These are phyloP conservation scores for Elaphurus davidianus DNA, from an alignment of 2,113 vertebrate species.

Conservation along the genomic window DNA sequence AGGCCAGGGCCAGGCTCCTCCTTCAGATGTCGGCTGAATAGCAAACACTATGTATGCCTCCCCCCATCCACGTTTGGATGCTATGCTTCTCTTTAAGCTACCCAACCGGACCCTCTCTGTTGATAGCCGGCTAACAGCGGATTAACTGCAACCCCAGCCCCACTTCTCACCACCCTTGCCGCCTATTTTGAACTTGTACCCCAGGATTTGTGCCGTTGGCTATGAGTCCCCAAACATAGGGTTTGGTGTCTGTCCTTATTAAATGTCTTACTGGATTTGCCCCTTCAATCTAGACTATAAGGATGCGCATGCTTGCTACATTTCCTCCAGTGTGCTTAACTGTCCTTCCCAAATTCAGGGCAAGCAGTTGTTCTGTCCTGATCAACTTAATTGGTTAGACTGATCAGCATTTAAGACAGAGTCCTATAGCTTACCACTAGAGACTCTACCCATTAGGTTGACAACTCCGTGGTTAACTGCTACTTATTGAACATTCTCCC, in stretches of 20 bases:
- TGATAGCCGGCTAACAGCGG: background rate
- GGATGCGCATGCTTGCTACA: fast-evolving
- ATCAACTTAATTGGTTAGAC: background rate
- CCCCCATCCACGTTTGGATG: fast-evolving
- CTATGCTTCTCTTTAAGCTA: background rate
- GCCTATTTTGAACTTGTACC: background rate
- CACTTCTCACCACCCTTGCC: background rate
- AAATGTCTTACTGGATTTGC: background rate
- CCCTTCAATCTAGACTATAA: background rate
- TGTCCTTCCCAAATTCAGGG: background rate
- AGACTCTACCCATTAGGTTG: background rate
- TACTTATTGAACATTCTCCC: background rate
- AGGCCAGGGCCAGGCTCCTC: fast-evolving
- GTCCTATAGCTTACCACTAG: background rate
- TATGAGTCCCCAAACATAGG: too few relatives aligned
- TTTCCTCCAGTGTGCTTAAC: background rate
- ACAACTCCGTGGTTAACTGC: background rate
- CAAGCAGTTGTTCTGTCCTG: background rate
- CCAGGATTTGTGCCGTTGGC: background rate
- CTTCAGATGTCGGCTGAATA: fast-evolving
- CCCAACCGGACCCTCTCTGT: background rate
- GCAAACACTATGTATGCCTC: fast-evolving
- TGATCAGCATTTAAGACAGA: background rate
- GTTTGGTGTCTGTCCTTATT: background rate
- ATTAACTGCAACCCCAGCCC: too few relatives aligned